Percentiles rank a stretch among this genome's conserved stretches.
phyloP scores from a whole-genome alignment of 2,797 vertebrate species.

The Enteromius argenteus region DNA sequence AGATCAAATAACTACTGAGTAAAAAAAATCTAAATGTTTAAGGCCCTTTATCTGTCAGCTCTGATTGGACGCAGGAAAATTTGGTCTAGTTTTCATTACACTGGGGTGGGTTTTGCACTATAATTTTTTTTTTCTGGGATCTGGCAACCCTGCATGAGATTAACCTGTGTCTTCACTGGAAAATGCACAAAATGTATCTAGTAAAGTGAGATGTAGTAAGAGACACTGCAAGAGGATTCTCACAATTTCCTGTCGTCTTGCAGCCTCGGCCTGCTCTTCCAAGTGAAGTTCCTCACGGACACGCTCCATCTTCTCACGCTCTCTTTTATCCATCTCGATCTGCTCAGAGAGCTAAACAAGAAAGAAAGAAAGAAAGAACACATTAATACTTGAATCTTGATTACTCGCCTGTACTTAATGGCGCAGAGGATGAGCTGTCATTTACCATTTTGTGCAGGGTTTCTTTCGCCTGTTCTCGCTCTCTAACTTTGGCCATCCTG shows the following conservation, averaged over 20 bases:
- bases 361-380: slow-evolving; percentile 18
- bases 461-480: slow-evolving; percentile 82
- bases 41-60: background rate
- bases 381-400: background rate
- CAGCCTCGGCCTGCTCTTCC: slow-evolving; percentile 85
- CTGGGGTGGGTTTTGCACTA: background rate
- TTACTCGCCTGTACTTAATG: background rate
- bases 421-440: background rate
- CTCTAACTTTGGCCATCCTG: slow-evolving; percentile 78
- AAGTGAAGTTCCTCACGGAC: slow-evolving; percentile 84
- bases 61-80: background rate
- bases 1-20: background rate
- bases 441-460: slow-evolving; percentile 79
- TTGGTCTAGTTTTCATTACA: background rate
- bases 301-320: slow-evolving; percentile 86
- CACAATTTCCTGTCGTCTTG: slow-evolving; percentile 83
- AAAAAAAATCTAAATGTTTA: background rate
- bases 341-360: slow-evolving; percentile 81
- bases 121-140: background rate
- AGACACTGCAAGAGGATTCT: slow-evolving; percentile 57
- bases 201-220: background rate
- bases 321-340: slow-evolving; percentile 79
- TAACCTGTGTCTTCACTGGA: background rate
- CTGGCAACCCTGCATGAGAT: background rate
- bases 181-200: background rate